Percentiles rank a stretch among this genome's conserved stretches.
Conservation (phyloP, 30 jellyfish, hydroid and myxozoan genomes). For the Aurelia sp. region DNA sequence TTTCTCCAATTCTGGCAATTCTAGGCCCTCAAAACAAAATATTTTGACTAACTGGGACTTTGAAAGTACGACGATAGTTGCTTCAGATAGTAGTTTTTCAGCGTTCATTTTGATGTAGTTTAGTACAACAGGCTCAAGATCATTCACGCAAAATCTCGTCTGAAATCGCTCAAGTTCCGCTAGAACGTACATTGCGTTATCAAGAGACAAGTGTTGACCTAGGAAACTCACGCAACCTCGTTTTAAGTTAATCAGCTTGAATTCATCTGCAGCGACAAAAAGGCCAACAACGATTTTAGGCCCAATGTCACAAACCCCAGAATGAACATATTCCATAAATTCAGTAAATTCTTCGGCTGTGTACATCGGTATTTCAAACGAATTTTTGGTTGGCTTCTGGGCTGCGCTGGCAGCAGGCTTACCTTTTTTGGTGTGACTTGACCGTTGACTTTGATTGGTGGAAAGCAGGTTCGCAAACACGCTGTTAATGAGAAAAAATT, state of each 20-base stretch:
- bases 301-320: constrained; percentile 65
- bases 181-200: constrained; percentile 51
- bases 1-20: constrained; percentile 42
- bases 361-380: constrained; percentile 21
- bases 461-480: constrained; percentile 33
- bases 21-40: constrained; percentile 28
- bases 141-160: constrained; percentile 34
- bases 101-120: constrained; percentile 35
- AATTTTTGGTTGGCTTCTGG: constrained; percentile 4
- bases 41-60: constrained; percentile 38
- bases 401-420: constrained; percentile 6
- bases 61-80: constrained; percentile 43
- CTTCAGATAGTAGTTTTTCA: constrained; percentile 43
- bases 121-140: constrained; percentile 9
- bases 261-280: constrained; percentile 67
- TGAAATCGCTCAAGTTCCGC: constrained; percentile 57
- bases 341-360: constrained; percentile 22
- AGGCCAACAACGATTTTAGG: constrained; percentile 64
- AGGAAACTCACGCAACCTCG: constrained; percentile 51
- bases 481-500: constrained; percentile 1
- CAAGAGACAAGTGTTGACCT: constrained; percentile 31
- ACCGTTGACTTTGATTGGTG: background rate
- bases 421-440: constrained; percentile 2
- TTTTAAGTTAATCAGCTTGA: constrained; percentile 39
- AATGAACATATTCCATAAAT: constrained; percentile 62